Base-by-base conservation (phyloP, 2,888 invertebrate genomes). In the Minunthozetes semirufus region DNA sequence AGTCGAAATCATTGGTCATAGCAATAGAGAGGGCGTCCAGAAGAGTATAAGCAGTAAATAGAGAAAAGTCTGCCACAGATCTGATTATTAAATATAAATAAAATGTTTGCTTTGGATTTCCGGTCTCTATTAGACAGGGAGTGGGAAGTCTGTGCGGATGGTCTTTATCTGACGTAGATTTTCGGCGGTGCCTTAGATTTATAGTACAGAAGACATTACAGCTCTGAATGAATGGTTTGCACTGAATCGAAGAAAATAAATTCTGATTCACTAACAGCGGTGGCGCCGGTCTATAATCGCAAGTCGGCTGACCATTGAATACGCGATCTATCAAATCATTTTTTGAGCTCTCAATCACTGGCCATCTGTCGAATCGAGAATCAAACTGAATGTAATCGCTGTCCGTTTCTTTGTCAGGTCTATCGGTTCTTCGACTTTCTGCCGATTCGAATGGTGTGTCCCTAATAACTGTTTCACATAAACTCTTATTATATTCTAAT, bases 1-100 rank as follows among this genome's bases (percentile, higher is more conserved):
- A 72, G 38, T 77, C 77, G 27, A 73, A 77, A 61, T 77, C 63
- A 61, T 73, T 76, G 13, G 76, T 73, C 15, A 59, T 38, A 50
- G 78, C 76, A 13, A 80, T 74, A 15, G 78, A 75, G 15, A 79
- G 77, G n/a, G 78, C 78, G 53, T 80, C 80, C 22, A 80, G 33
- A 0, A 80, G 77, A 46, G 79, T 77, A 4, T 80, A 83, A 0
- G 87, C 89, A 0, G 90, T 88, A 42, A 89, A 88, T 13, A 90
- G 88, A 82, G 91, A 91, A 68, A 91, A 88, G 80, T 92, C 92
- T 0, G 89, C 90, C 74, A 90, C 80, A 33, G 89, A 86, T 79
- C 90, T 77, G 15, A 81, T 56, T 13, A 88, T 81, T 53, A 90
- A 83, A 81, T 92, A 93, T 61, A 85, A 85, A 87, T 89, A 89